A percentile compares a stretch with the other conserved stretches of the same genome.
These are phyloP conservation scores for Tylochromis polylepis DNA, from an alignment of 2,113 vertebrate genomes.

Conservation along the genomic window DNA sequence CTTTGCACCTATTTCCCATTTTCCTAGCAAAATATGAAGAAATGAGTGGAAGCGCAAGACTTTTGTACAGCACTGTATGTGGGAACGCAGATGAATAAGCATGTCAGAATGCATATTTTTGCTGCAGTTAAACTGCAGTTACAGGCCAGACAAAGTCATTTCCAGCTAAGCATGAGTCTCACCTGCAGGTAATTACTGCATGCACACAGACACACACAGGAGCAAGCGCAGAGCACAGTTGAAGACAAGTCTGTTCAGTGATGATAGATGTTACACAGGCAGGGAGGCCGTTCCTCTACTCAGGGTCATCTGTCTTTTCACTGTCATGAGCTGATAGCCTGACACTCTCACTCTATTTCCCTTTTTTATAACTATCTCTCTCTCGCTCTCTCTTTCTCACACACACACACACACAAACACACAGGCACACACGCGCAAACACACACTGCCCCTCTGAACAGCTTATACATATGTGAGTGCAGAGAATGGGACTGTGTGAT, in stretches of 20 bases:
- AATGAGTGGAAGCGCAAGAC: neutral
- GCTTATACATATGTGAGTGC: neutral
- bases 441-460: neutral
- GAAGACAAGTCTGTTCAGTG: conserved; percentile 57
- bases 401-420: neutral
- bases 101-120: neutral
- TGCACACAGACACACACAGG: neutral
- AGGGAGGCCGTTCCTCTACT: conserved; percentile 50
- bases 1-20: neutral
- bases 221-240: neutral
- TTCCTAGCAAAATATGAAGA: neutral
- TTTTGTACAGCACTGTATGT: neutral
- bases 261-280: conserved; percentile 62
- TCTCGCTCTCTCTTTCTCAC: neutral
- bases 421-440: neutral
- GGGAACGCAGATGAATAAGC: neutral
- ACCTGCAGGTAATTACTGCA: conserved; percentile 31
- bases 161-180: conserved; percentile 5
- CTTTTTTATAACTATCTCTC: conserved; percentile 6
- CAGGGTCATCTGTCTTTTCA: conserved; percentile 64
- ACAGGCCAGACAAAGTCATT: neutral
- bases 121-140: neutral
- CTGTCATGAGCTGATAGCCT: conserved; percentile 43
- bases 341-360: conserved; percentile 20
- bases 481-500: neutral